phyloP scores from a whole-genome alignment of 2,888 invertebrate species.

The Tiliacea aurago region DNA sequence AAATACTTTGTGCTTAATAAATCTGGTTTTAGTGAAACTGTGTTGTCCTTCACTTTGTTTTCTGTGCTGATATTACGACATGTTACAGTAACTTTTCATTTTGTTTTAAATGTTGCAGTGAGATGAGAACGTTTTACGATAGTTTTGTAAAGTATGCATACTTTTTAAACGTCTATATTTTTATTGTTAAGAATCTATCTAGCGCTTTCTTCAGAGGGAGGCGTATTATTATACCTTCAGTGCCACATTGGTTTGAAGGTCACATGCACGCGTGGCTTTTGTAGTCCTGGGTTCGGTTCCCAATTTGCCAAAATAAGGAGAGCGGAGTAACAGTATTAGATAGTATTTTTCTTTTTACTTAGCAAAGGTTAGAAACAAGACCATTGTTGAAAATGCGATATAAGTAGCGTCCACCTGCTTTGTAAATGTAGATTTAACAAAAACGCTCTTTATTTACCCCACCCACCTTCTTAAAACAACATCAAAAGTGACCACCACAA shows the following conservation, averaged over 20 bases:
- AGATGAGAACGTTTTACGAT: conserved; percentile 34
- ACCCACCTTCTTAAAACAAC: conserved; percentile 41
- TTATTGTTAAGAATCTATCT: not conserved
- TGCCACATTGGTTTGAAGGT: not conserved
- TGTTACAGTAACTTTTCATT: conserved; percentile 42
- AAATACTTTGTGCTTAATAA: conserved; percentile 35
- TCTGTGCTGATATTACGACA: not conserved
- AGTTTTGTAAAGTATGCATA: conserved; percentile 15
- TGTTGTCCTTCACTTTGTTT: conserved; percentile 1
- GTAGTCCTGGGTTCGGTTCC: not conserved
- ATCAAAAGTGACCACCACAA: conserved; percentile 33
- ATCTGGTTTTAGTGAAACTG: not conserved
- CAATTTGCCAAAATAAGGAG: not conserved
- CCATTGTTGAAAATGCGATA: not conserved
- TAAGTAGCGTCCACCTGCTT: not conserved
- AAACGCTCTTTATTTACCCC: conserved; percentile 12
- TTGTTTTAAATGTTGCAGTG: conserved; percentile 38
- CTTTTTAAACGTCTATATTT: conserved; percentile 9
- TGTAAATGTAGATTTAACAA: not conserved
- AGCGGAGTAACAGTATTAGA: not conserved
- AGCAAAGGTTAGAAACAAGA: not conserved
- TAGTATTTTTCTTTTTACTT: not conserved
- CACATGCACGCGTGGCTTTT: not conserved
- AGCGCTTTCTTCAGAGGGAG: no score
- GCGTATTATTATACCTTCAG: not conserved